These are phyloP conservation scores for Myopa testacea DNA, from an alignment of 2,888 invertebrate genomes.

Conservation along the genomic window DNA sequence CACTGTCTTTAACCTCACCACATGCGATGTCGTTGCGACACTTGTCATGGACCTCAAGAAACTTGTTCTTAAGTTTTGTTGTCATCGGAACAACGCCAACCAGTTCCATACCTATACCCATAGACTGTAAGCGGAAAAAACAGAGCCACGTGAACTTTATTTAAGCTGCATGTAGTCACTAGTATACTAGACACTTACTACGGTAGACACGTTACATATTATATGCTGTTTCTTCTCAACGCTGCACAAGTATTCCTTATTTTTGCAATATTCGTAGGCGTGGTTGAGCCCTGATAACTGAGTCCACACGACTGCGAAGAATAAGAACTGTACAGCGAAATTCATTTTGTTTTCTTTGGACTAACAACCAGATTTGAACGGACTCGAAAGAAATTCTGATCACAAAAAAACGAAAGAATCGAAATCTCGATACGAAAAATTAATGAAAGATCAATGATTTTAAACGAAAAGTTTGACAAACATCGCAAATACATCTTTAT, in stretches of 20 bases:
- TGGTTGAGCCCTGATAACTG: not conserved
- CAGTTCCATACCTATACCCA: too few relatives aligned
- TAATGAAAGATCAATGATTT: too few relatives aligned
- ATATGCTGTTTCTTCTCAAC: not conserved
- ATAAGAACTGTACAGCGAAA: not conserved
- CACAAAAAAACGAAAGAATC: too few relatives aligned
- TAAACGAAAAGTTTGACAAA: too few relatives aligned
- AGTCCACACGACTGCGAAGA: not conserved
- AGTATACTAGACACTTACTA: not conserved
- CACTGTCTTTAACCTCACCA: constrained; percentile 10
- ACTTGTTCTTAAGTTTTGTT: constrained; percentile 40
- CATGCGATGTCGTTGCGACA: constrained; percentile 44
- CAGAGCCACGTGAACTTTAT: too few relatives aligned
- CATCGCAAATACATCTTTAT: too few relatives aligned
- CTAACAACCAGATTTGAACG: too few relatives aligned
- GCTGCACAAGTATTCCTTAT: not conserved
- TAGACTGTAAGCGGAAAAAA: too few relatives aligned
- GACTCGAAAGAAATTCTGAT: too few relatives aligned
- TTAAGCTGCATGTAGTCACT: too few relatives aligned
- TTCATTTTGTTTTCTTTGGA: not conserved
- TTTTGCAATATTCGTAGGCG: not conserved
- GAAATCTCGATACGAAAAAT: too few relatives aligned
- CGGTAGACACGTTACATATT: not conserved
- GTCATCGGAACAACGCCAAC: constrained; percentile 44
- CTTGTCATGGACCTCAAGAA: constrained; percentile 45